Evolutionary conservation across 2,797 vertebrate genomes (phyloP).

Genomic region (Adrianichthys oophorus): DNA sequence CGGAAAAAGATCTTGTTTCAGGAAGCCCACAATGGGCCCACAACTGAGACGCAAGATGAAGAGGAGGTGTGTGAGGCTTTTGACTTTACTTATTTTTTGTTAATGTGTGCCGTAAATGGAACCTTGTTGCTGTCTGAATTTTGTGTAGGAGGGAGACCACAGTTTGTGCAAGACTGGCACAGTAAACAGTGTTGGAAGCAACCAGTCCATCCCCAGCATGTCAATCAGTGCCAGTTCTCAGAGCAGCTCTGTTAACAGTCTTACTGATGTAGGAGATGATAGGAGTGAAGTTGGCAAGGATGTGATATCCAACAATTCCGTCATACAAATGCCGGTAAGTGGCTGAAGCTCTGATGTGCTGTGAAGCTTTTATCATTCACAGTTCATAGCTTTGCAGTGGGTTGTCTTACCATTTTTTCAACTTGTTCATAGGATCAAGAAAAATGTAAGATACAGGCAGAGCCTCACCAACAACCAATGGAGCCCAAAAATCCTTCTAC

Average conservation of each 20-base stretch:
- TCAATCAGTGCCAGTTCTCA: slow-evolving; percentile 99
- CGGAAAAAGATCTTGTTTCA: slow-evolving; percentile 99
- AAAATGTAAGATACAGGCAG: slow-evolving; percentile 85
- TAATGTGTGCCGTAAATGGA: slow-evolving; percentile 1
- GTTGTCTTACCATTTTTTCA: slow-evolving; percentile 1
- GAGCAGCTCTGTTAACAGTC: slow-evolving; percentile 99
- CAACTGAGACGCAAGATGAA: slow-evolving; percentile 92
- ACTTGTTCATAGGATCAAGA: slow-evolving; percentile 84
- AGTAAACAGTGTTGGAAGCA: slow-evolving; percentile 97
- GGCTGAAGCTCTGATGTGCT: not conserved
- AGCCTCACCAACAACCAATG: slow-evolving; percentile 81
- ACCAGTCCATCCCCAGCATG: slow-evolving; percentile 99
- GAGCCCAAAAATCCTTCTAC: slow-evolving; percentile 89
- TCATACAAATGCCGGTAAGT: slow-evolving; percentile 92
- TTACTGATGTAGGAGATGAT: slow-evolving; percentile 94
- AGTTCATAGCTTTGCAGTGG: not conserved
- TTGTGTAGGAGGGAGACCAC: slow-evolving; percentile 88
- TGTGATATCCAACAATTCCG: slow-evolving; percentile 98
- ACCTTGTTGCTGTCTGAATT: slow-evolving; percentile 13
- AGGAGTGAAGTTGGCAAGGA: slow-evolving; percentile 96
- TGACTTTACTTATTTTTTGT: not conserved
- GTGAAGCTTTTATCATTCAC: not conserved
- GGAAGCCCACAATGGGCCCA: slow-evolving; percentile 94
- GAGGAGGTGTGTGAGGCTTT: slow-evolving; percentile 86
- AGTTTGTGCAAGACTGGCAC: slow-evolving; percentile 91